Percentiles rank a stretch among this genome's conserved stretches.
Conservation (phyloP, 2,113 vertebrate species). For the Nannospalax galili region DNA sequence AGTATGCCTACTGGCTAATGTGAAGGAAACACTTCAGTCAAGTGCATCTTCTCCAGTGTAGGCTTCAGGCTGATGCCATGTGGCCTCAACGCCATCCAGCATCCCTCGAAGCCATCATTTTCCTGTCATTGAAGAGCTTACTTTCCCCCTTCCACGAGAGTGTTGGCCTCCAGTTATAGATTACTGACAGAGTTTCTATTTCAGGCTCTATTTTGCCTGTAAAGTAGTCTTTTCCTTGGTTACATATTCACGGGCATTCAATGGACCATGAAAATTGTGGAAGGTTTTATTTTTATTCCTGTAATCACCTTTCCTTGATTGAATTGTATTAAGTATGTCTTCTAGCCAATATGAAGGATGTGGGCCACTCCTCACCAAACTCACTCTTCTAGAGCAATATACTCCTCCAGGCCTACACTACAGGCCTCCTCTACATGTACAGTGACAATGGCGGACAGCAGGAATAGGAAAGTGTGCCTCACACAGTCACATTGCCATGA, state of each 20-base stretch:
- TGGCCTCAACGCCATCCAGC: neutral
- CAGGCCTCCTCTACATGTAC: neutral
- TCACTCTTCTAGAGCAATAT: slow-evolving; percentile 14
- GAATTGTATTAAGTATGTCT: neutral
- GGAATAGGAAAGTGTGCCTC: neutral
- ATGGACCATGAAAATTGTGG: neutral
- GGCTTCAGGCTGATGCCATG: neutral
- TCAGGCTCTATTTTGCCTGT: neutral
- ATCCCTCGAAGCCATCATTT: neutral
- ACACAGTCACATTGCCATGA: neutral
- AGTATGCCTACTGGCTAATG: neutral
- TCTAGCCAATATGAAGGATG: neutral
- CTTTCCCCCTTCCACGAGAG: neutral
- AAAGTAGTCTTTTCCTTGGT: neutral
- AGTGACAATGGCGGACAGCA: neutral
- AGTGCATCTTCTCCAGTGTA: neutral
- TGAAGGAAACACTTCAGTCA: neutral
- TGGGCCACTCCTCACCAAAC: neutral
- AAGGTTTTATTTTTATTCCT: neutral
- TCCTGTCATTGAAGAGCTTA: neutral
- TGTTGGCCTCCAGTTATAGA: neutral
- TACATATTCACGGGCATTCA: neutral
- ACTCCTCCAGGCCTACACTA: neutral
- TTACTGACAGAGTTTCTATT: neutral
- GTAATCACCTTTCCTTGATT: neutral